These are phyloP conservation scores for Rhagologus leucostigma DNA, from an alignment of 2,113 vertebrate species.

Conservation along the genomic window DNA sequence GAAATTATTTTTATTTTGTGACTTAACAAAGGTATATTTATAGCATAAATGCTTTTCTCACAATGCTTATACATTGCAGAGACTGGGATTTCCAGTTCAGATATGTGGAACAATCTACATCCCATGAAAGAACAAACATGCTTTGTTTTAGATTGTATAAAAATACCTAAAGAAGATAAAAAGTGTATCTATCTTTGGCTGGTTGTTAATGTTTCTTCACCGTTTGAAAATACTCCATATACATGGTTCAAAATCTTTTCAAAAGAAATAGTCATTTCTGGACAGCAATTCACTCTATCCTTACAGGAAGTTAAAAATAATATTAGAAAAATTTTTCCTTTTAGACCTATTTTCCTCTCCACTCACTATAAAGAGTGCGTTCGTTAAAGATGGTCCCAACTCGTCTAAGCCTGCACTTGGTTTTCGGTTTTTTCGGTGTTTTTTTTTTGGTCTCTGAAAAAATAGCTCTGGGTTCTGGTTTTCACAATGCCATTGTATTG, in stretches of 20 bases:
- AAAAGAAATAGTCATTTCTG: background rate
- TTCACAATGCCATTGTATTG: background rate
- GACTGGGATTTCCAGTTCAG: background rate
- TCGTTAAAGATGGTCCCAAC: background rate
- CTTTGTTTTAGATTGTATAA: background rate
- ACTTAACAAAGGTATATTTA: background rate
- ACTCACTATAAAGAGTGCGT: background rate
- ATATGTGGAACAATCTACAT: background rate
- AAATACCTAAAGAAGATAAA: background rate
- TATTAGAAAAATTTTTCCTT: background rate
- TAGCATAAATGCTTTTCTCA: background rate
- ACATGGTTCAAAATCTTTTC: background rate
- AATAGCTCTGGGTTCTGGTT: background rate
- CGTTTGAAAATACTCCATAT: background rate
- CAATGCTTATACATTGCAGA: background rate
- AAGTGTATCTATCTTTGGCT: background rate
- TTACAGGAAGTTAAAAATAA: background rate
- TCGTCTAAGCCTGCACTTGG: background rate
- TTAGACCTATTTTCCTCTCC: background rate
- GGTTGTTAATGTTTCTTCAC: background rate
- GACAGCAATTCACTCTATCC: background rate
- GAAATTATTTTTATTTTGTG: background rate
- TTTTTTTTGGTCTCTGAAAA: background rate
- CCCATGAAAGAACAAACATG: background rate
- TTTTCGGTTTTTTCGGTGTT: too few species aligned